Conservation (phyloP, 2,797 vertebrate genomes). For the Gadopsis marmoratus region DNA sequence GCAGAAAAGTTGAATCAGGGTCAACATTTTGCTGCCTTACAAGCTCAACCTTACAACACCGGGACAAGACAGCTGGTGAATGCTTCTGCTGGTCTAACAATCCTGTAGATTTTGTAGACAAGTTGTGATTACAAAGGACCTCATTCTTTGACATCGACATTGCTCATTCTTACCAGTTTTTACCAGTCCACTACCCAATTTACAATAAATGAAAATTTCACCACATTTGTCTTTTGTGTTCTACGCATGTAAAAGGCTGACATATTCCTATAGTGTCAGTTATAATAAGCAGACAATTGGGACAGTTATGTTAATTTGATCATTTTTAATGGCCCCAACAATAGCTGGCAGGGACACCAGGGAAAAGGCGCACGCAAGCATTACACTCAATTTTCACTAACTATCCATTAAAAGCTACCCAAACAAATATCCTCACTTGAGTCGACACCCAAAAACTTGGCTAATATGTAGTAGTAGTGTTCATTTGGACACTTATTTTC, state of each 20-base stretch:
- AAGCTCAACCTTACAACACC: too few species aligned
- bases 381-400: not conserved
- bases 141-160: too few species aligned
- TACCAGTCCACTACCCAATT: not conserved
- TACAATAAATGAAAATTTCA: not conserved
- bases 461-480: too few species aligned
- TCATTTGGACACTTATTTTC: not conserved
- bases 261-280: not conserved
- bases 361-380: too few species aligned
- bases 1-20: too few species aligned
- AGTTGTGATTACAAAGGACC: too few species aligned
- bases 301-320: not conserved
- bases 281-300: not conserved
- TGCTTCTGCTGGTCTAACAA: too few species aligned
- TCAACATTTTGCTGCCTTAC: too few species aligned
- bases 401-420: not conserved
- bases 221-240: not conserved
- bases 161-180: too few species aligned
- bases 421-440: not conserved
- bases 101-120: too few species aligned
- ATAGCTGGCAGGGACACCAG: not conserved
- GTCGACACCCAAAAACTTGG: too few species aligned
- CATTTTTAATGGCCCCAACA: conserved; percentile 4
- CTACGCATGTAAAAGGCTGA: not conserved
- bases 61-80: too few species aligned